phyloP scores from a whole-genome alignment of 2,113 vertebrate species.

The Eulacestoma nigropectus region DNA sequence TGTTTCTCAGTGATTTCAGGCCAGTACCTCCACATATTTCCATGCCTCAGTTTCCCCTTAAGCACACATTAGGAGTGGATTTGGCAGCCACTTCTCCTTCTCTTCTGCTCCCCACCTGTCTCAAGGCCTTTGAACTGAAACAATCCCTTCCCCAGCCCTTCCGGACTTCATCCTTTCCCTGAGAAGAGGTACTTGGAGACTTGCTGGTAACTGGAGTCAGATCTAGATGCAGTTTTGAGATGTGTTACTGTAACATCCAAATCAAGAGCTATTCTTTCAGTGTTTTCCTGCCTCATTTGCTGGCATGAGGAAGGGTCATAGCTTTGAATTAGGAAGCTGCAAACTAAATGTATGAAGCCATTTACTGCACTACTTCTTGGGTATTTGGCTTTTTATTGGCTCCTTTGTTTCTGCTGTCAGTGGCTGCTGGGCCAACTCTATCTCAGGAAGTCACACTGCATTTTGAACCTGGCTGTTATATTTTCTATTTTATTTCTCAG shows the following conservation, averaged over 20 bases:
- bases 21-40: not conserved
- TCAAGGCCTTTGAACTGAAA: not conserved
- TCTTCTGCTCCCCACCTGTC: not conserved
- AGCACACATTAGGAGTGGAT: not conserved
- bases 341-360: conserved; percentile 43
- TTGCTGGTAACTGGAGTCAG: not conserved
- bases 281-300: not conserved
- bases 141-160: not conserved
- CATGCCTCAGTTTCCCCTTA: not conserved
- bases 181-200: not conserved
- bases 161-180: not conserved
- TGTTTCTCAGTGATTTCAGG: not conserved
- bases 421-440: not conserved
- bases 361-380: conserved; percentile 36
- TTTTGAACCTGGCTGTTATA: not conserved
- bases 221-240: not conserved
- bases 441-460: not conserved
- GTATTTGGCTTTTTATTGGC: conserved; percentile 30
- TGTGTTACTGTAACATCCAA: not conserved
- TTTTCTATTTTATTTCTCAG: conserved; percentile 20
- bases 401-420: conserved; percentile 16
- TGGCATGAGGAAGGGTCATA: not conserved
- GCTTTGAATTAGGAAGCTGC: conserved; percentile 38
- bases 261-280: not conserved
- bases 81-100: accelerated